Conservation (phyloP, 2,797 vertebrate species). For the Decapterus maruadsi region DNA sequence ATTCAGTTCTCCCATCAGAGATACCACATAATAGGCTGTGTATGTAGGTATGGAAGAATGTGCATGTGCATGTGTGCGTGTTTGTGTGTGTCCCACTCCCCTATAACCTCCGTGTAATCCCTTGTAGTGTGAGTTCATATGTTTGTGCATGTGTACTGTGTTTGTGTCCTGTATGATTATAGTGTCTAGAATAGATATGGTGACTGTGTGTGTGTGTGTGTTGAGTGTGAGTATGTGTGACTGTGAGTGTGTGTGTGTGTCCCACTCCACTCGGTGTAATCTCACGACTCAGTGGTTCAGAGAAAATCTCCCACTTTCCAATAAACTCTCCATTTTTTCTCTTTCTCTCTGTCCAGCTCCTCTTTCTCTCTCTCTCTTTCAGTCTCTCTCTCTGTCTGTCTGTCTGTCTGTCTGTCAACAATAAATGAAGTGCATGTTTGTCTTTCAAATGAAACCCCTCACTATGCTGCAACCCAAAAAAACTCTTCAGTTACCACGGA, state of each 20-base stretch:
- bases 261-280: conserved; percentile 81
- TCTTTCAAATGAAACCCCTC: conserved; percentile 66
- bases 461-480: conserved; percentile 39
- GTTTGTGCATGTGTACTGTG: conserved; percentile 25
- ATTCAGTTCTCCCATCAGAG: conserved; percentile 11
- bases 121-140: conserved; percentile 25
- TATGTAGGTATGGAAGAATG: neutral
- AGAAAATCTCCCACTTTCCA: conserved; percentile 85
- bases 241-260: conserved; percentile 37
- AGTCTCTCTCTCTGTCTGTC: no score
- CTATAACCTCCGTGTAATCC: conserved; percentile 38
- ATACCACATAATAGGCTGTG: conserved; percentile 1
- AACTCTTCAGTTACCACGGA: conserved; percentile 57
- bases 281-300: conserved; percentile 86
- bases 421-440: conserved; percentile 71
- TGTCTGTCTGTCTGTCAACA: conserved; percentile 50
- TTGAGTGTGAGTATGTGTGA: neutral
- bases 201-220: conserved; percentile 1
- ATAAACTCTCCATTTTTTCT: conserved; percentile 75
- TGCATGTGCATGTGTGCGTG: neutral
- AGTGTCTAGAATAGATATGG: conserved; percentile 25
- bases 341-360: conserved; percentile 18
- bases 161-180: conserved; percentile 35
- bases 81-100: neutral
- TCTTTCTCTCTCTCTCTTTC: conserved; percentile 9